Conservation (phyloP, 2,888 invertebrate genomes). For the Chrysolina haemoptera region DNA sequence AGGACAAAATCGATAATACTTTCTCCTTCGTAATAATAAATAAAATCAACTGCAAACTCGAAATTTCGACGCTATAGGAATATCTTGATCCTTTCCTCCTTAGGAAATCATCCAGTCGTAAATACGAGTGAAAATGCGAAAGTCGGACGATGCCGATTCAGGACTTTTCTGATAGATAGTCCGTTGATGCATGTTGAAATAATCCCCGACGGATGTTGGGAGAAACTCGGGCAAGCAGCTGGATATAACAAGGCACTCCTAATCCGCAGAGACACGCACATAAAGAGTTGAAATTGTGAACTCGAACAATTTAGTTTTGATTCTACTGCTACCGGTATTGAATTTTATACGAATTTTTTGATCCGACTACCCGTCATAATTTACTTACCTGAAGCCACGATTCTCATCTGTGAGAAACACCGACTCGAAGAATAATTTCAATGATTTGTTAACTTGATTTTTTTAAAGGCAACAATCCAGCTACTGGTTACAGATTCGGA, state of each 20-base stretch:
- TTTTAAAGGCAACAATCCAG: slow-evolving; percentile 52
- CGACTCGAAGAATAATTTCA: slow-evolving; percentile 59
- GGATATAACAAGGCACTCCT: slow-evolving; percentile 40
- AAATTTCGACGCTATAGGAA: no score
- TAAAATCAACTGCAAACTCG: no score
- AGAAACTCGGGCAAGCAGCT: slow-evolving; percentile 34
- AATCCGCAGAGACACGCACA: slow-evolving; percentile 57
- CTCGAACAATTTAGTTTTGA: slow-evolving; percentile 59
- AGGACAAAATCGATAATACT: no score
- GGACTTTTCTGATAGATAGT: neutral
- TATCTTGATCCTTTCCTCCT: no score
- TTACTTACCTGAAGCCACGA: slow-evolving; percentile 54
- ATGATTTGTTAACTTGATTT: slow-evolving; percentile 65
- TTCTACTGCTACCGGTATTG: slow-evolving; percentile 62
- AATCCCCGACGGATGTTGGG: slow-evolving; percentile 59
- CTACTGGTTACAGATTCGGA: slow-evolving; percentile 64
- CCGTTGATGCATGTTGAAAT: slow-evolving; percentile 38
- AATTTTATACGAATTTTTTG: slow-evolving; percentile 57
- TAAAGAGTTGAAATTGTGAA: slow-evolving; percentile 63
- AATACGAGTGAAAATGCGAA: neutral
- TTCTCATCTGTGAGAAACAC: slow-evolving; percentile 49
- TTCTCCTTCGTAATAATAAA: no score
- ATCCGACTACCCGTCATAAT: slow-evolving; percentile 52
- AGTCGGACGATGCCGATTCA: neutral
- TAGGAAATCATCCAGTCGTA: neutral